Conservation (phyloP, 2,113 vertebrate species). For the Poicephalus gulielmi region DNA sequence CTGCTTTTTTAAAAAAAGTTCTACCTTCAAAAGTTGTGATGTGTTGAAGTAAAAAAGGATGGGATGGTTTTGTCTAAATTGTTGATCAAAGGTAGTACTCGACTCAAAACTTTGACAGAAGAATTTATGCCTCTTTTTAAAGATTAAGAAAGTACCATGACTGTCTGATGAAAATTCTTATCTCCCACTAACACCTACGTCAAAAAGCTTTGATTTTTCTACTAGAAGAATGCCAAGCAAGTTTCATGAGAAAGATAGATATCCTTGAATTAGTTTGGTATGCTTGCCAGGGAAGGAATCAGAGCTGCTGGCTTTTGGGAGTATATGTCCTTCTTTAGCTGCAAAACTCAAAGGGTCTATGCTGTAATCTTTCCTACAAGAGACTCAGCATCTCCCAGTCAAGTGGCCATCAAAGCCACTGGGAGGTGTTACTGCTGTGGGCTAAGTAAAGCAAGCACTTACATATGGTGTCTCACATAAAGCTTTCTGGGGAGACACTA, state of each 20-base stretch:
- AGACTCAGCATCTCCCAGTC: neutral
- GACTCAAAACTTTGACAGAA: neutral
- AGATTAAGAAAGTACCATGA: neutral
- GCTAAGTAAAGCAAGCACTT: neutral
- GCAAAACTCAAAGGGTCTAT: neutral
- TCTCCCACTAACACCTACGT: conserved; percentile 15
- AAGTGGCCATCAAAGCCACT: neutral
- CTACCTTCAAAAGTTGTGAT: neutral
- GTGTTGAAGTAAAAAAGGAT: neutral
- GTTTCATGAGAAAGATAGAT: neutral
- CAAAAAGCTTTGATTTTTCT: neutral
- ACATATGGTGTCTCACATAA: neutral
- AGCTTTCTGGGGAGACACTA: neutral
- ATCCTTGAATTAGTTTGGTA: neutral
- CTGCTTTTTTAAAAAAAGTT: neutral
- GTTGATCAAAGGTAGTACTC: neutral
- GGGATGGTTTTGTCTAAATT: neutral
- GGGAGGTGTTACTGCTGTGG: neutral
- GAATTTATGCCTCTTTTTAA: neutral
- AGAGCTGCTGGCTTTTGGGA: neutral
- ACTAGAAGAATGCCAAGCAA: neutral
- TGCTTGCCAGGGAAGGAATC: neutral
- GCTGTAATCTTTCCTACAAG: neutral
- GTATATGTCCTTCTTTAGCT: neutral
- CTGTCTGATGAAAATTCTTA: neutral